Evolutionary conservation across 2,888 invertebrate genomes (phyloP).

Genomic region (Mechanitis mazaeus): DNA sequence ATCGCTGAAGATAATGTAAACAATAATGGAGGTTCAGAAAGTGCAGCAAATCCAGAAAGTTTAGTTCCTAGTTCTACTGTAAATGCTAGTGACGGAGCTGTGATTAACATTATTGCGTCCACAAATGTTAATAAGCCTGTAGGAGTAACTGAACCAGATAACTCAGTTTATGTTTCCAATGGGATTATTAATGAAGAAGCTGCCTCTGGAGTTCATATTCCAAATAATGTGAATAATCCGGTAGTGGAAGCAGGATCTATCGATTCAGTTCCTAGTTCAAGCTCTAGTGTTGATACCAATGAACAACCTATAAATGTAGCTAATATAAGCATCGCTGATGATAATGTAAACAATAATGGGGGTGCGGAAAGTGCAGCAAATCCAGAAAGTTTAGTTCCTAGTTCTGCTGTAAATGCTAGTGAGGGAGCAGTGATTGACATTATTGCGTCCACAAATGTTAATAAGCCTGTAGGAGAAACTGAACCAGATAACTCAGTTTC

Average conservation of each 20-base stretch:
- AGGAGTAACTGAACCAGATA: neutral
- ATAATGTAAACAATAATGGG: neutral
- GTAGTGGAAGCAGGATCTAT: neutral
- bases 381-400: neutral
- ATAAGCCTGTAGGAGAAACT: neutral
- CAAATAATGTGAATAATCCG: neutral
- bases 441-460: neutral
- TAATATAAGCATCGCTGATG: neutral
- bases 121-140: neutral
- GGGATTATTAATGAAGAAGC: neutral
- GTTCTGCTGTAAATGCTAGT: slow-evolving; percentile 3
- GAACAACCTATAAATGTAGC: too few species aligned
- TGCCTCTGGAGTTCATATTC: neutral
- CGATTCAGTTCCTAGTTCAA: neutral
- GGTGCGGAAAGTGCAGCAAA: neutral
- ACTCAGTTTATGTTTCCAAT: neutral
- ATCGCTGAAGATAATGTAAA: neutral
- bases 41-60: neutral
- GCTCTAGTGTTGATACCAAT: too few species aligned
- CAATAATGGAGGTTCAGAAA: neutral
- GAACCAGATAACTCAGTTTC: neutral
- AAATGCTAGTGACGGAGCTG: slow-evolving; percentile 4
- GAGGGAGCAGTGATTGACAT: neutral
- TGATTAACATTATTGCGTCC: slow-evolving; percentile 5
- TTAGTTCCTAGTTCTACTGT: neutral